These are phyloP conservation scores for Egretta garzetta DNA, from an alignment of 2,113 vertebrate species.

Conservation along the genomic window DNA sequence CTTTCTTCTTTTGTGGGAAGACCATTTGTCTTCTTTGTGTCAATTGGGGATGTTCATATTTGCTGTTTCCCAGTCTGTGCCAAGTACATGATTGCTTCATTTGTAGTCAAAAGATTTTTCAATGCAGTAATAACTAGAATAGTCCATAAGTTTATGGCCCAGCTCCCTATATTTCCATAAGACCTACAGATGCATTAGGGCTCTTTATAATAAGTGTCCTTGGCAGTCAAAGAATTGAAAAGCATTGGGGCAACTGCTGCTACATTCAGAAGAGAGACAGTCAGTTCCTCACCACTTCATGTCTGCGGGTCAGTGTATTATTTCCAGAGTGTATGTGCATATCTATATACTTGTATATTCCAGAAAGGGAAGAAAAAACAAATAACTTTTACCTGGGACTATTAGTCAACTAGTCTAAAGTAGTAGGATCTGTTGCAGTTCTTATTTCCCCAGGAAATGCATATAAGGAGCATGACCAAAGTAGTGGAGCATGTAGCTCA, in stretches of 20 bases:
- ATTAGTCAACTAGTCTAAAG: background rate
- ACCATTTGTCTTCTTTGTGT: background rate
- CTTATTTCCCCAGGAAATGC: background rate
- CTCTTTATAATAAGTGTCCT: background rate
- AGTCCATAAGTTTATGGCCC: background rate
- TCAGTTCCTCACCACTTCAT: background rate
- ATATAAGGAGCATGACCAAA: background rate
- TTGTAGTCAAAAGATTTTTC: background rate
- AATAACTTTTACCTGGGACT: background rate
- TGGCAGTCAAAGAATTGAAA: background rate
- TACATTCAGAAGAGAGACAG: background rate
- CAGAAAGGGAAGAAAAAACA: background rate
- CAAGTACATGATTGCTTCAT: background rate
- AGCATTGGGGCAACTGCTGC: background rate
- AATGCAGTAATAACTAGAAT: background rate
- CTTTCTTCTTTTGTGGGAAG: background rate
- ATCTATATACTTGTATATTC: background rate
- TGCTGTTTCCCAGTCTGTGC: background rate
- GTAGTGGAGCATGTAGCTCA: background rate
- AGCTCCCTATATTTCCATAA: background rate
- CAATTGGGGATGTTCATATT: background rate
- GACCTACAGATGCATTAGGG: background rate
- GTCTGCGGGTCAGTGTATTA: background rate
- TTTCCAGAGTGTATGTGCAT: background rate
- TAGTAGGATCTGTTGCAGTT: background rate